Evolutionary conservation across 2,888 invertebrate genomes (phyloP).

Genomic region (Ophion ventricosus): DNA sequence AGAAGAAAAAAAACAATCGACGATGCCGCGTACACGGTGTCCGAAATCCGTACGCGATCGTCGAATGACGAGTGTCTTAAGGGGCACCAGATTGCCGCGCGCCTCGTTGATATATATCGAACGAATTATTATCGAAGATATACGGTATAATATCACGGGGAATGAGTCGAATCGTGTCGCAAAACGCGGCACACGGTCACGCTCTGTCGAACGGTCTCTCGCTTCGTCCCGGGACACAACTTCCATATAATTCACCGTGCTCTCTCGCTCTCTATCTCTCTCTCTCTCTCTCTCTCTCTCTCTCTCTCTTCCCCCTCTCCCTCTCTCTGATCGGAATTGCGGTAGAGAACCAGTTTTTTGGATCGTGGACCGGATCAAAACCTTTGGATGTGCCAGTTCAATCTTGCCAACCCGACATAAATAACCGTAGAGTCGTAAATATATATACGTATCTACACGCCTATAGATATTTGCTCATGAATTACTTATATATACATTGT

Average conservation of each 20-base stretch:
- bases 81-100: background rate
- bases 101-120: constrained; percentile 1
- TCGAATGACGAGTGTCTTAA: background rate
- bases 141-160: constrained; percentile 2
- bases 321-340: constrained; percentile 59
- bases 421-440: constrained; percentile 57
- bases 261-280: background rate
- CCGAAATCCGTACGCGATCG: too few species aligned
- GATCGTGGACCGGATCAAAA: constrained; percentile 52
- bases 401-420: constrained; percentile 62
- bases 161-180: constrained; percentile 59
- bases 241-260: constrained; percentile 65
- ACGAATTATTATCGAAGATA: constrained; percentile 5
- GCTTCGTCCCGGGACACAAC: constrained; percentile 61
- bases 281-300: constrained; percentile 26
- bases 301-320: background rate
- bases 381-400: constrained; percentile 64
- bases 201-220: constrained; percentile 61
- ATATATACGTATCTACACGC: constrained; percentile 1
- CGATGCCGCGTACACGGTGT: background rate
- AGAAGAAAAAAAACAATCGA: background rate
- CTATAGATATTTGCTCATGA: background rate
- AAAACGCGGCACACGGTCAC: constrained; percentile 54
- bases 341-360: constrained; percentile 65
- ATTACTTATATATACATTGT: constrained; percentile 4